phyloP scores from a whole-genome alignment of 2,888 invertebrate species.

The Anagyrus pseudococci region DNA sequence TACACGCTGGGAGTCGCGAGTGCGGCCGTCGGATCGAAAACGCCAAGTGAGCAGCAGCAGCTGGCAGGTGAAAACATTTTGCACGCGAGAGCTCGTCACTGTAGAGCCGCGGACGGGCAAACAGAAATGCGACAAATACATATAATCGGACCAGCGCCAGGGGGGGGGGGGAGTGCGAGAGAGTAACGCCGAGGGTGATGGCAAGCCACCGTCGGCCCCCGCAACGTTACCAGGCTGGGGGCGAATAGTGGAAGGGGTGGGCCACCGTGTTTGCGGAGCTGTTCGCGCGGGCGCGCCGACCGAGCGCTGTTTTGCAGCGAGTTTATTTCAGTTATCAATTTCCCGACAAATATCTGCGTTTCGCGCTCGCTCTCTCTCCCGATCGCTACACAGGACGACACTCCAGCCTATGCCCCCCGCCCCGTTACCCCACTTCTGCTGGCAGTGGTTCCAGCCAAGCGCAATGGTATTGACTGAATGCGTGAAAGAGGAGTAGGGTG shows the following conservation, averaged over 20 bases:
- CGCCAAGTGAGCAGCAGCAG: too few species aligned
- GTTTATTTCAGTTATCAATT: conserved; percentile 61
- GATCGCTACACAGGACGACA: too few species aligned
- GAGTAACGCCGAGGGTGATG: too few species aligned
- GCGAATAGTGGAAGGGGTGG: conserved; percentile 6
- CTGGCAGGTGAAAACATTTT: too few species aligned
- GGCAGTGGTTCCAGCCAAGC: conserved; percentile 13
- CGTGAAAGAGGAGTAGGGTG: conserved; percentile 44
- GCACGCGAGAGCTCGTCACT: too few species aligned
- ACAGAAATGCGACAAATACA: conserved; percentile 35
- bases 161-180: background rate
- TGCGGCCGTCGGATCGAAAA: too few species aligned
- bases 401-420: background rate
- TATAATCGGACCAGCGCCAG: conserved; percentile 28
- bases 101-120: conserved; percentile 33
- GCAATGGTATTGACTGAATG: conserved; percentile 45
- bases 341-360: conserved; percentile 60
- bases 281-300: conserved; percentile 6
- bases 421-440: background rate
- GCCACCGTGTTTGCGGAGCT: conserved; percentile 23
- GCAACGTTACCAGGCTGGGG: too few species aligned
- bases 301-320: conserved; percentile 53
- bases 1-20: conserved; percentile 20
- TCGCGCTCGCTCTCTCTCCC: conserved; percentile 43
- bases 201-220: too few species aligned